These are phyloP conservation scores for Orycteropus afer DNA, from an alignment of 2,113 vertebrate genomes.

Conservation along the genomic window DNA sequence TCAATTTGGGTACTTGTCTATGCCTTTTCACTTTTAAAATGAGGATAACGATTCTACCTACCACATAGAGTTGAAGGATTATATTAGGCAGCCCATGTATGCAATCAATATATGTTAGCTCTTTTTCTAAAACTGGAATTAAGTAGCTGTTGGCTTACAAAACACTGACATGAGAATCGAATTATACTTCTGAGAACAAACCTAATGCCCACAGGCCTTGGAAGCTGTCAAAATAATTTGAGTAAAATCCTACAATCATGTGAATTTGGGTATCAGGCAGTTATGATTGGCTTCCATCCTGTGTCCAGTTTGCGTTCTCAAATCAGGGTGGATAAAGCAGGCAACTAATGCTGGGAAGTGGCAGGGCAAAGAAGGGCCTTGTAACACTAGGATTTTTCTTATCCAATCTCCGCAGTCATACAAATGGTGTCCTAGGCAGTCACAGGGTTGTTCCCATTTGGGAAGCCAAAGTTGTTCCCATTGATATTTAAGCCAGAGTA, in stretches of 20 bases:
- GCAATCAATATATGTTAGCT: background rate
- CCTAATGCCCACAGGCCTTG: background rate
- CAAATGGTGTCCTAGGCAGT: background rate
- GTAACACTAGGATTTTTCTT: background rate
- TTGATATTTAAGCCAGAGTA: background rate
- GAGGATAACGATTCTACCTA: background rate
- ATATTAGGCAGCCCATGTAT: background rate
- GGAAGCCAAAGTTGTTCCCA: background rate
- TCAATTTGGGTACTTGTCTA: background rate
- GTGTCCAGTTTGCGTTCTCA: background rate
- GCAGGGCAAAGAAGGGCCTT: background rate
- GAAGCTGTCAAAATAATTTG: background rate
- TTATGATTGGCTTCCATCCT: background rate
- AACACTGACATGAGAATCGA: background rate
- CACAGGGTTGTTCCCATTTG: too few species aligned
- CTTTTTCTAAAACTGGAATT: background rate
- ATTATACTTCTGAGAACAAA: conserved; percentile 24
- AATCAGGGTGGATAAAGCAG: background rate
- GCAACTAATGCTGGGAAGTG: conserved; percentile 12
- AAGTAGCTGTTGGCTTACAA: background rate
- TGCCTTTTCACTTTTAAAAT: conserved; percentile 37
- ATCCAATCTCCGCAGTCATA: background rate
- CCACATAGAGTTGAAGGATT: background rate
- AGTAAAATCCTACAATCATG: background rate
- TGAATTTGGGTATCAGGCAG: background rate